Conservation (phyloP, 2,797 vertebrate genomes). For the Echeneis naucrates region DNA sequence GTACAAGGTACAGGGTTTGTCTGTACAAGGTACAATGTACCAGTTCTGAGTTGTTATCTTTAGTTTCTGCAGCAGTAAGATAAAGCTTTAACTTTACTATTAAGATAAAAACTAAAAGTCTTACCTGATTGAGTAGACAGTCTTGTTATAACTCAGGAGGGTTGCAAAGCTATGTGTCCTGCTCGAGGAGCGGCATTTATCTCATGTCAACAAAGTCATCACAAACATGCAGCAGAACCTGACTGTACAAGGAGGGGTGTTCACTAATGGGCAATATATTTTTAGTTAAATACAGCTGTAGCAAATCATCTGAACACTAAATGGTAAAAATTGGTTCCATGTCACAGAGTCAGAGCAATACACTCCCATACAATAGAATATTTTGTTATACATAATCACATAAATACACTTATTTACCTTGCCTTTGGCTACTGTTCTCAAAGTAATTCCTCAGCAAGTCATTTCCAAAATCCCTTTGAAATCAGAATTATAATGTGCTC, state of each 20-base stretch:
- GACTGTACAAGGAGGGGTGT: background rate
- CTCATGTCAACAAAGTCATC: accelerated
- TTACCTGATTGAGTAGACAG: constrained; percentile 37
- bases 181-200: background rate
- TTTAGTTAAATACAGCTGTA: background rate
- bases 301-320: background rate
- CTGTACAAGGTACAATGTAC: too few species aligned
- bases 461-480: too few species aligned
- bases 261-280: too few species aligned
- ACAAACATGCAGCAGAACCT: constrained; percentile 56
- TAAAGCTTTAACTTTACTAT: background rate
- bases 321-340: too few species aligned
- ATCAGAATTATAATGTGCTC: too few species aligned
- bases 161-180: background rate
- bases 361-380: too few species aligned
- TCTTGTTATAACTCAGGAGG: background rate
- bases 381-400: too few species aligned
- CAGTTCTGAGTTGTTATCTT: background rate
- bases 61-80: background rate
- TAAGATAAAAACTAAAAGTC: background rate
- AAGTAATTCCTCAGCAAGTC: too few species aligned
- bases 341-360: too few species aligned
- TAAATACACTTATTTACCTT: background rate
- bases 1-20: background rate
- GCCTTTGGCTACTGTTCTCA: background rate